Base-by-base conservation (phyloP, 2,888 invertebrate species). In the Philereme vetulata region DNA sequence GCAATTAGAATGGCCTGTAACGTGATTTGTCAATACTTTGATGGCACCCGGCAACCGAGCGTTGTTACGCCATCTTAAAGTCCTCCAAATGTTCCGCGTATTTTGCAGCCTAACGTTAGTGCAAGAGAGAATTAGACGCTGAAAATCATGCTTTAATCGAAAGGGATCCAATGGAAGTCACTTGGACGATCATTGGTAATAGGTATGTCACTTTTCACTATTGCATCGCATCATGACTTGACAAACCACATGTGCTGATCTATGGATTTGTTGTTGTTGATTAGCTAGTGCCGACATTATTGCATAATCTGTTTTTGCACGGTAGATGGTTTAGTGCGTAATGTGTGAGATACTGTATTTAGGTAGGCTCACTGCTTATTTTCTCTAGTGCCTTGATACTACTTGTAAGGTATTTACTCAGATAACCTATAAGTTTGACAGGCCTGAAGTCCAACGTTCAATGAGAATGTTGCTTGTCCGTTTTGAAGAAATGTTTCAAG, bases 41-140 rank as follows among this genome's bases (percentile, higher is more conserved):
- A 81, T 86, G 85, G 86, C 86, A 91, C 90, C 92, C 92, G 92
- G 92, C 91, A 88, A 90, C 90, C 79, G 85, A 87, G 89, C 89
- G 90, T 88, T 90, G 86, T 92, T 92, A 93, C 92, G 92, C 92
- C 92, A 93, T 93, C 88, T 93, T 93, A 90, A 64, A 86, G 86
- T 87, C 86, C 82, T 86, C 85, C 84, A 89, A 90, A 86, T 84
- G 88, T 85, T 89, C 77, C 86, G 85, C 90, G 88, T 88, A 86
- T 90, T 90, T 89, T 84, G 78, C 85, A 83, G 85, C 82, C 85
- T 86, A 80, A 64, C 77, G 70, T 77, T 83, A 77, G 72, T 81
- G 78, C 82, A 80, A 85, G 82, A 82, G 75, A 76, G 71, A 77
- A 78, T 81, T 81, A 81, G 71, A 77, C 71, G 81, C 82, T 84